Conservation (phyloP, 2,113 vertebrate species). For the Pterocles burchelli region DNA sequence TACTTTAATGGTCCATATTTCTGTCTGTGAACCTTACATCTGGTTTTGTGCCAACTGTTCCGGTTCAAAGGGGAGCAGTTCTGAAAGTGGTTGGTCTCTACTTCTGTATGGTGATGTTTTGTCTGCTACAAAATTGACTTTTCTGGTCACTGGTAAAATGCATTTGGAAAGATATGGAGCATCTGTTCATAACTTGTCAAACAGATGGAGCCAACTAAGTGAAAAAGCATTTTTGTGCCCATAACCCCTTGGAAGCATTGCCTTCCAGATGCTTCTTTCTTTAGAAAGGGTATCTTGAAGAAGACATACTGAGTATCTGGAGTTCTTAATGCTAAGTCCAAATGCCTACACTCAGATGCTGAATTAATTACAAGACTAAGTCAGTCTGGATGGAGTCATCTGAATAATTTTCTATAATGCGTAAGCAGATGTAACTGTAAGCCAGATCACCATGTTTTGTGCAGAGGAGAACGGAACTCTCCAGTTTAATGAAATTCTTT, state of each 20-base stretch:
- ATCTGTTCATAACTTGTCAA: conserved; percentile 55
- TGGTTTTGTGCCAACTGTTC: conserved; percentile 30
- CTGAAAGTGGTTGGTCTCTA: background rate
- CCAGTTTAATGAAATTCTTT: background rate
- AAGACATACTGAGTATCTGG: background rate
- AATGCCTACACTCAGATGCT: background rate
- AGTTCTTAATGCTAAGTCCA: background rate
- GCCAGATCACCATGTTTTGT: background rate
- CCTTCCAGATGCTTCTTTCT: conserved; percentile 47
- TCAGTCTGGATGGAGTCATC: background rate
- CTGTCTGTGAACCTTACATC: background rate
- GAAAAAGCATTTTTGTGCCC: conserved; percentile 43
- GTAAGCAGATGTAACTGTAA: background rate
- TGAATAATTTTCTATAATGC: background rate
- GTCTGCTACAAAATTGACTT: conserved; percentile 37
- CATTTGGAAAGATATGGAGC: conserved; percentile 33
- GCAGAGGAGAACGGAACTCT: background rate
- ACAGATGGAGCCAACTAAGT: conserved; percentile 58
- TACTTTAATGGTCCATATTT: background rate
- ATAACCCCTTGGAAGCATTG: background rate
- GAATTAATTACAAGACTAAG: background rate
- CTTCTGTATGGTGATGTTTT: conserved; percentile 43
- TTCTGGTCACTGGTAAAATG: conserved; percentile 52
- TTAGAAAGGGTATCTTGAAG: conserved; percentile 3
- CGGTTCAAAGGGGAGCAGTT: conserved; percentile 7